These are phyloP conservation scores for Syndactyla subalaris DNA, from an alignment of 2,797 vertebrate species.

Conservation along the genomic window DNA sequence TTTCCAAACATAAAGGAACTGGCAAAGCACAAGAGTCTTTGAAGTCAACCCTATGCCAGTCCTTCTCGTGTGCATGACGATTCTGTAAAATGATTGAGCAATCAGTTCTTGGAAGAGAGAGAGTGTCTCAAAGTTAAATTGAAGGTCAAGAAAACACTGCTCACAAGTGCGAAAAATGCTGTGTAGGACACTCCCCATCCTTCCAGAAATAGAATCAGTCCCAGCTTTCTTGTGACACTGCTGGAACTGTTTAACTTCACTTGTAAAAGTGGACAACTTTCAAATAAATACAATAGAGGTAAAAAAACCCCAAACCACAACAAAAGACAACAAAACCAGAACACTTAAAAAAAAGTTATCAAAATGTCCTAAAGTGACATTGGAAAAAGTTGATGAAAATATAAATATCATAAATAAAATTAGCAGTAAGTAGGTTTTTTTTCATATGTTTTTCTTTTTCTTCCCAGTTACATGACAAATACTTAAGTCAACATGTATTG, in stretches of 20 bases:
- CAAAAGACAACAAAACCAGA: background rate
- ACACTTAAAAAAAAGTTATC: background rate
- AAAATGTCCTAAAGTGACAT: background rate
- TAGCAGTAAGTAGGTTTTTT: background rate
- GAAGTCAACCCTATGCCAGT: background rate
- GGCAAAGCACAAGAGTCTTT: background rate
- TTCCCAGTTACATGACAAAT: background rate
- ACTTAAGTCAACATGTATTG: background rate
- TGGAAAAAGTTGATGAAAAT: background rate
- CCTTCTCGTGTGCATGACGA: rapidly evolving
- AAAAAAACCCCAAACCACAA: background rate
- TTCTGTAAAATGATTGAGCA: background rate
- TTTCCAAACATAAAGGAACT: background rate
- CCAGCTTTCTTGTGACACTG: background rate
- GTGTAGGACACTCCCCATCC: background rate
- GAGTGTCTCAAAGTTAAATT: background rate
- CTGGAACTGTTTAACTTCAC: background rate
- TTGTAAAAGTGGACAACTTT: background rate
- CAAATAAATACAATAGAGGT: background rate
- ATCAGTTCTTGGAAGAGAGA: background rate
- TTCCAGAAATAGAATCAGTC: background rate
- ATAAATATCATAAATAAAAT: background rate
- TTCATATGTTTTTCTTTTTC: background rate
- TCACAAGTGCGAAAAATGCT: background rate
- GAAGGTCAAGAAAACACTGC: background rate